Evolutionary conservation across 2,888 invertebrate species (phyloP).

Genomic region (Atherix ibis): DNA sequence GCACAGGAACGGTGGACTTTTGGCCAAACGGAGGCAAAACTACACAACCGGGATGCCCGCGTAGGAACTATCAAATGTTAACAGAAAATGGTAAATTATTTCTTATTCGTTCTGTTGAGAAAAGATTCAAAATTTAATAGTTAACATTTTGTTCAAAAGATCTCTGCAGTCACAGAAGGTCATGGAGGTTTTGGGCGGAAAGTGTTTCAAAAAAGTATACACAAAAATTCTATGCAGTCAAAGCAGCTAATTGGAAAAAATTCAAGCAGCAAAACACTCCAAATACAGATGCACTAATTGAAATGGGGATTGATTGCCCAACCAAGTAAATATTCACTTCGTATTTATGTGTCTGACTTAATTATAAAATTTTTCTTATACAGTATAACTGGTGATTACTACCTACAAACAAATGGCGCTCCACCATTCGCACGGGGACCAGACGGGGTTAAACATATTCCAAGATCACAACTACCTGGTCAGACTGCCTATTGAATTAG

Average conservation of each 20-base stretch:
- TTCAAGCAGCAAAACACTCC: constrained; percentile 23
- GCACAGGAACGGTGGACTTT: constrained; percentile 37
- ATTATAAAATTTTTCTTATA: constrained; percentile 6
- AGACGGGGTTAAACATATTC: constrained; percentile 16
- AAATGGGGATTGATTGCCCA: constrained; percentile 8
- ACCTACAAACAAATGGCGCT: constrained; percentile 28
- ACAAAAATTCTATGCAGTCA: constrained; percentile 32
- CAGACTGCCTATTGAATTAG: no score
- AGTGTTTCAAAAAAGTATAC: constrained; percentile 19
- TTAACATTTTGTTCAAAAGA: constrained; percentile 20
- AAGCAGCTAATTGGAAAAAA: constrained; percentile 33
- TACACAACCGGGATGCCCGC: constrained; percentile 15
- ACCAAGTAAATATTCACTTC: constrained; percentile 2
- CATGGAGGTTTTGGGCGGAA: constrained; percentile 39
- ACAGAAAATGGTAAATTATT: constrained; percentile 11
- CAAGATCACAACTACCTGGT: no score
- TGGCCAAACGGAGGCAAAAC: constrained; percentile 18
- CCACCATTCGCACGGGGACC: constrained; percentile 25
- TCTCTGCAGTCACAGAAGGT: constrained; percentile 39
- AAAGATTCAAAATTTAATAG: not conserved
- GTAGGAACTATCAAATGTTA: constrained; percentile 11
- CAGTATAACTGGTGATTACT: constrained; percentile 26
- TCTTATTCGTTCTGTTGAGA: not conserved
- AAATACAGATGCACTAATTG: not conserved
- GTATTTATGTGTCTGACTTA: not conserved